Conservation (phyloP, 2,797 vertebrate genomes). For the Valencia hispanica region DNA sequence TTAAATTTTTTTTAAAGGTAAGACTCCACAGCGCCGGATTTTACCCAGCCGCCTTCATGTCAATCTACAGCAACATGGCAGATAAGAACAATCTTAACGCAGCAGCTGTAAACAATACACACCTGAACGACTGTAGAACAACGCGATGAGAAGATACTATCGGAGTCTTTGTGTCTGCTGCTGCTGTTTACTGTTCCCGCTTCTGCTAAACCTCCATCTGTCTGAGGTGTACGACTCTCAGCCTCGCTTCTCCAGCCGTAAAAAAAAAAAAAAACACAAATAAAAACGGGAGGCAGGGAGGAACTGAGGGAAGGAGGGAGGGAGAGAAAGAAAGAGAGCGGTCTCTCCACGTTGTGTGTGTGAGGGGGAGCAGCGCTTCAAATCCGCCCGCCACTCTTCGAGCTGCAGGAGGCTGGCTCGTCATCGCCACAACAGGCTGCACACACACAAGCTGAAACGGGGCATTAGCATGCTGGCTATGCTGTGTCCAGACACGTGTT, state of each 20-base stretch:
- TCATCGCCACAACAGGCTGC: constrained; percentile 54
- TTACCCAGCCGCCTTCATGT: constrained; percentile 4
- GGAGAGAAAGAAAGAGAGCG: constrained; percentile 19
- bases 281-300: constrained; percentile 32
- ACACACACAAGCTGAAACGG: constrained; percentile 34
- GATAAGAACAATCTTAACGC: neutral
- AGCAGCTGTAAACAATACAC: constrained; percentile 31
- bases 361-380: constrained; percentile 59
- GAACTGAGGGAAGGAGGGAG: constrained; percentile 36
- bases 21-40: neutral
- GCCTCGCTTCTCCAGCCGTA: constrained; percentile 68
- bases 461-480: constrained; percentile 33
- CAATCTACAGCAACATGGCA: constrained; percentile 6
- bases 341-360: constrained; percentile 61
- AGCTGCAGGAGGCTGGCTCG: constrained; percentile 68
- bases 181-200: constrained; percentile 71
- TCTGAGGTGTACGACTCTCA: constrained; percentile 68
- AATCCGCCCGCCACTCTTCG: constrained; percentile 74
- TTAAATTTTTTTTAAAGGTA: neutral
- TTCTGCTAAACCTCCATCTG: constrained; percentile 64
- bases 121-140: constrained; percentile 12
- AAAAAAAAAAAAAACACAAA: constrained; percentile 43
- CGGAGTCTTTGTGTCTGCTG: constrained; percentile 57
- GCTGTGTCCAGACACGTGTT: constrained; percentile 11
- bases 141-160: constrained; percentile 26